Evolutionary conservation across 2,113 vertebrate genomes (phyloP), one percentile per base, ranked within the genome.

Genomic region (Cisticola juncidis): DNA sequence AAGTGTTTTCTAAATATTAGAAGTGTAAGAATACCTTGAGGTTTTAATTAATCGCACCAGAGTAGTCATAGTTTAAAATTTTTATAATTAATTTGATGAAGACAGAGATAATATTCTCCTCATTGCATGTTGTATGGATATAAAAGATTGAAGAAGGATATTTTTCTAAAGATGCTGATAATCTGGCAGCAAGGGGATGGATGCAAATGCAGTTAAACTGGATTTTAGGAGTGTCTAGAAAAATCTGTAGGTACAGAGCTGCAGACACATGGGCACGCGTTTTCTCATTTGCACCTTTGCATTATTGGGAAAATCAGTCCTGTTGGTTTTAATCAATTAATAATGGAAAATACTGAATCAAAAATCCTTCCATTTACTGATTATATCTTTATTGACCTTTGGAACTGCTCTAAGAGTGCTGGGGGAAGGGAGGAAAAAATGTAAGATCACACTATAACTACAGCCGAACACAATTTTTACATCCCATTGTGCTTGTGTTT

Each of bases 61-160:
- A 35, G 65, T 6, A 36, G 40, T 45, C 3, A 4, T 5, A 3
- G 14, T 51, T 56, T 2, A 40, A 8, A 1, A 5, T 19, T 53
- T 72, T 36, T 5, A 0, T 14, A 47, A 20, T 17, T 14, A 42
- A 25, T 26, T 21, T 22, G 35, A 26, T 76, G 58, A 7, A 11
- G 51, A 40, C 22, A 10, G 29, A n/a, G 48, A 64, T 14, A 48
- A 61, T 57, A 5, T 45, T 48, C 31, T 60, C 22, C 53, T 48
- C 71, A 44, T 48, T n/a, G 56, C 66, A n/a, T 8, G 17, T 23
- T 28, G 38, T 28, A 31, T 40, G 44, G 58, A 31, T 24, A 23
- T 24, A 20, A 80, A 50, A 73, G 20, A 14, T 23, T 45, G 33
- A 88, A 65, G 53, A 38, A 58, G 18, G 31, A 2, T 35, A 12